A percentile compares a stretch with the other conserved stretches of the same genome.
Evolutionary conservation across 2,797 vertebrate genomes (phyloP).

Genomic region (Tokudaia tokunoshimensis): DNA sequence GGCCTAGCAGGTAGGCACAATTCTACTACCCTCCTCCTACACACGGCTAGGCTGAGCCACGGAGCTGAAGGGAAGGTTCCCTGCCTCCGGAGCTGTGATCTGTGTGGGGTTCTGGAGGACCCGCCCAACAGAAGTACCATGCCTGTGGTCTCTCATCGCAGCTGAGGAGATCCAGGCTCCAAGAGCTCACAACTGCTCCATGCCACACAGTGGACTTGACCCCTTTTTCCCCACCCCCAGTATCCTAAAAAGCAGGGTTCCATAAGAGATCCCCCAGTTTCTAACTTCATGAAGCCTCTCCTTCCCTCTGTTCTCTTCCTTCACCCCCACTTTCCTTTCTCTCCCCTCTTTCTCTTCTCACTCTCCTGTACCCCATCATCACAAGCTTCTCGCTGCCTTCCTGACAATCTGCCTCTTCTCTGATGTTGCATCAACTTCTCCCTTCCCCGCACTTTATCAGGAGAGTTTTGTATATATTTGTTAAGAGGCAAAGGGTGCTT

Average conservation of each 20-base stretch:
- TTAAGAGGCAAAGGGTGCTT: not conserved
- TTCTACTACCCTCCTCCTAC: not conserved
- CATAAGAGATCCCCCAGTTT: accelerated
- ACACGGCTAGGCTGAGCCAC: not conserved
- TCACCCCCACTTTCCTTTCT: not conserved
- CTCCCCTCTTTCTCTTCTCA: not conserved
- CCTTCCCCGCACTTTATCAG: not conserved
- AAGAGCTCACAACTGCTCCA: not conserved
- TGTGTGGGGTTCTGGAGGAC: accelerated
- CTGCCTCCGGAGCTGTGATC: not conserved
- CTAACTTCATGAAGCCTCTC: not conserved
- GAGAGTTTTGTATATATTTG: not conserved
- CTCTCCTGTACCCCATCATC: accelerated
- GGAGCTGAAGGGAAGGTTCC: accelerated
- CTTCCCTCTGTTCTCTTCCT: not conserved
- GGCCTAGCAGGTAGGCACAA: not conserved
- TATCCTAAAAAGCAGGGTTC: not conserved
- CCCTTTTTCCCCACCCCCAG: no score
- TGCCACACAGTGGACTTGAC: not conserved
- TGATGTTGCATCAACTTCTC: not conserved
- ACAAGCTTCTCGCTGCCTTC: not conserved
- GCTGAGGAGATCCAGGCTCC: accelerated
- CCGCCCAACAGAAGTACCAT: accelerated
- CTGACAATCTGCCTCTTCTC: not conserved
- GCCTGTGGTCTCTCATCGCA: not conserved